Evolutionary conservation across 2,888 invertebrate species (phyloP).

Genomic region (Synanthedon andrenaeformis): DNA sequence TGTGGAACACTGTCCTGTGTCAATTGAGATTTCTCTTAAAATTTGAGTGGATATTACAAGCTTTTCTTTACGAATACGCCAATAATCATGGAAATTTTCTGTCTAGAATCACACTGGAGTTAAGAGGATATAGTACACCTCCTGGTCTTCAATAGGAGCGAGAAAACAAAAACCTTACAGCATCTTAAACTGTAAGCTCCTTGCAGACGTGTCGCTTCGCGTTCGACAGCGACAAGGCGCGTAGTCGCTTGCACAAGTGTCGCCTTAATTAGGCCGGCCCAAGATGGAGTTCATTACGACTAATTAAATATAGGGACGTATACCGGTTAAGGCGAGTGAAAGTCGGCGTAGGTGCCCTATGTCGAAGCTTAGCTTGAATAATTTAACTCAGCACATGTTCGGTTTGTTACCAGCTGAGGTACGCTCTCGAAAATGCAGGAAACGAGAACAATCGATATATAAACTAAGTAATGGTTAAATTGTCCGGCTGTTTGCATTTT

Average conservation of each 20-base stretch:
- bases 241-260: constrained; percentile 7
- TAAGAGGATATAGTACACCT: too few species aligned
- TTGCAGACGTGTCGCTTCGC: background rate
- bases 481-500: too few species aligned
- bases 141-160: too few species aligned
- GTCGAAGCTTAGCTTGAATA: background rate
- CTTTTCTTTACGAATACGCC: too few species aligned
- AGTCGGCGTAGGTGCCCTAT: constrained; percentile 38
- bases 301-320: constrained; percentile 57
- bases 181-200: too few species aligned
- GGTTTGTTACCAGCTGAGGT: background rate
- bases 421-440: background rate
- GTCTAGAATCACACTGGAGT: too few species aligned
- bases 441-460: background rate
- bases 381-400: background rate
- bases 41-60: too few species aligned
- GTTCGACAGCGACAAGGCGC: constrained; percentile 1
- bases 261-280: constrained; percentile 44
- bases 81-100: too few species aligned
- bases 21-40: too few species aligned
- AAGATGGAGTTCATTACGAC: constrained; percentile 54
- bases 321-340: constrained; percentile 40
- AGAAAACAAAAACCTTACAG: too few species aligned
- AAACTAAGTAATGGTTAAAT: background rate
- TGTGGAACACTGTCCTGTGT: too few species aligned